Percentiles rank a stretch among this genome's conserved stretches.
Conservation (phyloP, 2,888 invertebrate species). For the Aporophyla lueneburgensis region DNA sequence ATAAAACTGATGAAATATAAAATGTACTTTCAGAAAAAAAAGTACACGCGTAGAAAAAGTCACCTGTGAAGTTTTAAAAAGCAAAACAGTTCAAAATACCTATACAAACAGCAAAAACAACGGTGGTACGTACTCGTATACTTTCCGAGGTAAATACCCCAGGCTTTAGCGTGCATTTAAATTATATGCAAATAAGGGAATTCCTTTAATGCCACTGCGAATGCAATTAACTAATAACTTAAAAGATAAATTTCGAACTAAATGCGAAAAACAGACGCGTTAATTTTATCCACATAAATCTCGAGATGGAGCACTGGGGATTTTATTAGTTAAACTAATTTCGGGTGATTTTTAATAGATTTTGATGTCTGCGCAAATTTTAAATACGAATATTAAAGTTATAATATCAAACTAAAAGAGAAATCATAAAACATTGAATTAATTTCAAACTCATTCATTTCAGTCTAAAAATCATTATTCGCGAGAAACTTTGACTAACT, state of each 20-base stretch:
- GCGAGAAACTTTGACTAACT: conserved; percentile 15
- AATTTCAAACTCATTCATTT: conserved; percentile 22
- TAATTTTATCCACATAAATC: conserved; percentile 41
- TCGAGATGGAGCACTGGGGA: conserved; percentile 11
- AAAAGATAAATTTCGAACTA: conserved; percentile 44
- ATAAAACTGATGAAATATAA: background rate
- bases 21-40: background rate
- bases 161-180: conserved; percentile 45
- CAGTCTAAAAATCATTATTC: background rate
- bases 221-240: conserved; percentile 64
- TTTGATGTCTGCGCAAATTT: background rate
- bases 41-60: background rate
- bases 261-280: conserved; percentile 35
- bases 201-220: conserved; percentile 54
- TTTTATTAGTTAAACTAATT: conserved; percentile 27
- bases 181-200: conserved; percentile 63
- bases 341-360: background rate
- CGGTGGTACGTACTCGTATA: conserved; percentile 25
- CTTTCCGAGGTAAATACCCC: conserved; percentile 34
- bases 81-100: conserved; percentile 9
- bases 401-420: background rate
- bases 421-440: conserved; percentile 13
- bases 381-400: background rate
- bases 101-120: conserved; percentile 3
- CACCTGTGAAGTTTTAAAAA: background rate